Conservation (phyloP, 1,140 invertebrate species). For the Condylostylus longicornis region DNA sequence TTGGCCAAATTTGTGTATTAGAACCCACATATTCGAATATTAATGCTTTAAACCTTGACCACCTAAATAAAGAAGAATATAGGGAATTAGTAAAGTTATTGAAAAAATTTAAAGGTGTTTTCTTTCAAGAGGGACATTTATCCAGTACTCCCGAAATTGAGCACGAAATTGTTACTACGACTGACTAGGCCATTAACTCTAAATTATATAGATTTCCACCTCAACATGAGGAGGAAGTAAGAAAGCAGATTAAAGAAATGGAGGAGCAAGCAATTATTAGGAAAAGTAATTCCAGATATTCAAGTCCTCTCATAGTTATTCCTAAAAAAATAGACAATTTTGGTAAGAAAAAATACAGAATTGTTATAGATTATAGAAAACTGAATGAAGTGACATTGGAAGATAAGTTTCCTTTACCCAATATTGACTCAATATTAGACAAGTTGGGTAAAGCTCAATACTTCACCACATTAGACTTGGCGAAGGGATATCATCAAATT, state of each 20-base stretch:
- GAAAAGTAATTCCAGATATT: constrained; percentile 21
- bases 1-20: too few species aligned
- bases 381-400: constrained; percentile 28
- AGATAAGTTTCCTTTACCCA: constrained; percentile 36
- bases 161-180: constrained; percentile 17
- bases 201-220: constrained; percentile 26
- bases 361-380: constrained; percentile 29
- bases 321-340: constrained; percentile 18
- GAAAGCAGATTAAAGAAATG: constrained; percentile 17
- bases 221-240: constrained; percentile 27
- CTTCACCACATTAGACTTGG: constrained; percentile 32
- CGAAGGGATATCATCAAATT: constrained; percentile 25
- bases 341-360: constrained; percentile 10
- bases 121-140: constrained; percentile 4
- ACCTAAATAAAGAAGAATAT: too few species aligned
- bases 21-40: too few species aligned
- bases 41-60: too few species aligned
- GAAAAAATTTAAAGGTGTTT: too few species aligned
- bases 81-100: too few species aligned
- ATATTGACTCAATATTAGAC: constrained; percentile 29
- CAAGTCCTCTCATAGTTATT: constrained; percentile 26
- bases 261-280: constrained; percentile 28
- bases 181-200: constrained; percentile 12
- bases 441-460: constrained; percentile 19
- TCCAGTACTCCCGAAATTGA: not conserved